These are phyloP conservation scores for human DNA, from an alignment of 2,113 vertebrate genomes.

Conservation along the genomic window GRCh38 chr5:10588001-10588500, in stretches of 20 bases:
- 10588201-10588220: background rate
- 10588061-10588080: background rate
- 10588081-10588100: background rate
- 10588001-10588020: background rate
- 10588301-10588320: background rate
- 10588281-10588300: background rate
- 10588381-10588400: background rate
- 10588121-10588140: background rate
- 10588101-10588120: background rate
- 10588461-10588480: background rate
- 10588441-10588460: background rate
- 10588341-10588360: background rate
- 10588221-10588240: background rate
- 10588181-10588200: background rate
- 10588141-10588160: background rate
- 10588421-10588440: background rate
- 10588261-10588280: too few relatives aligned
- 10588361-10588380: background rate
- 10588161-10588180: background rate
- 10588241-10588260: background rate
- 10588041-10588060: background rate
- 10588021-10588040: background rate
- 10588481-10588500: background rate
- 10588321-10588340: background rate
- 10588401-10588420: background rate